Base-by-base conservation (phyloP, 2,113 vertebrate species). In the Agelaius phoeniceus region DNA sequence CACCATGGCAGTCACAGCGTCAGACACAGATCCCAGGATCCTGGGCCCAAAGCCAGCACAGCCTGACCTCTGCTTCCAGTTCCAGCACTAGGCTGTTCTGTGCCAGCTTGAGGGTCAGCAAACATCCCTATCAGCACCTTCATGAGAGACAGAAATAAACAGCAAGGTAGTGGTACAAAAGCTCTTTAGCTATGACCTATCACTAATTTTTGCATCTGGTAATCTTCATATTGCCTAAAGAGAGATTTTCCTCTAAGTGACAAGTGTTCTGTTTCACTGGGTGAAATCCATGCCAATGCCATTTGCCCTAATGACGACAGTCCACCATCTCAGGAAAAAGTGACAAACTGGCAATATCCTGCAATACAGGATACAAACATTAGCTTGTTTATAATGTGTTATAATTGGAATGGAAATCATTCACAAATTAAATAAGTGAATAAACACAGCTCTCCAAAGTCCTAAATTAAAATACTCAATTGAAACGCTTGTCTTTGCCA, bases 391-490 rank as follows among this genome's bases (percentile, higher is more conserved):
- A n/a, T 78, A 75, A 84, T 16, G 30, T 61, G 44, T 18, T 84
- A 37, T 79, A 97, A 91, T 76, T 87, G 74, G 62, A 84, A 93
- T 44, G 57, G 74, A 93, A 94, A 84, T 93, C 7, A 55, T 84
- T 71, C 24, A 84, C 44, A 84, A 89, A 92, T 92, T 67, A 87
- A 75, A 41, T 83, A 93, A 95, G 73, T 84, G 77, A 92, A 94
- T 78, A 94, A 94, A 89, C 74, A 87, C 37, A 78, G 65, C 31
- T 68, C 87, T 87, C 58, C 52, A 28, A 87, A 82, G 84, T 68
- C 43, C 62, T 79, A 92, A 91, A 95, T 94, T 89, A 84, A 94
- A 95, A 71, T 49, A 79, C 28, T 68, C 49, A 84, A 49, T 84
- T 84, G 54, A 94, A 94, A 91, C 0, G 4, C 58, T 58, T 62